Conservation (phyloP, 2,888 invertebrate species). For the Omphaloscelis lunosa region DNA sequence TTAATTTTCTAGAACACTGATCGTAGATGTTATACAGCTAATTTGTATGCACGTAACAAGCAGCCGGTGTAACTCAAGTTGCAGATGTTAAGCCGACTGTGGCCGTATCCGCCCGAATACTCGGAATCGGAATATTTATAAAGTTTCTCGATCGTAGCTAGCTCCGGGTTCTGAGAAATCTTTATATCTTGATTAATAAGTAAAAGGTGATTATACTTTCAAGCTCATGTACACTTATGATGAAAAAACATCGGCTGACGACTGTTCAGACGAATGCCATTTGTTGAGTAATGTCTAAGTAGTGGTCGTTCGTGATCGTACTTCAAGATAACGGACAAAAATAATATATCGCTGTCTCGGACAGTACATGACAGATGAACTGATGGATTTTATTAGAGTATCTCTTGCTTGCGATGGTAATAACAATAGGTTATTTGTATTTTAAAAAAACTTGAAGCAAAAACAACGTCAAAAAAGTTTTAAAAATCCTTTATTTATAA, state of each 20-base stretch:
- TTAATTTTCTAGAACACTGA: conserved; percentile 84
- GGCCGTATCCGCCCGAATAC: conserved; percentile 87
- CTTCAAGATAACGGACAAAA: conserved; percentile 73
- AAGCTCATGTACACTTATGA: conserved; percentile 63
- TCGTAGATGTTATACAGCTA: conserved; percentile 76
- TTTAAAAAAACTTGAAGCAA: conserved; percentile 28
- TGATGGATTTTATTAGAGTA: conserved; percentile 71
- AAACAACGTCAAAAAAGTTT: conserved; percentile 7
- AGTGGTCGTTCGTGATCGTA: conserved; percentile 71
- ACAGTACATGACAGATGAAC: conserved; percentile 71
- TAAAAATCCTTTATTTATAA: conserved; percentile 55
- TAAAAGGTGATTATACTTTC: conserved; percentile 75
- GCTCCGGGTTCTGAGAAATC: conserved; percentile 83
- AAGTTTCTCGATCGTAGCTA: conserved; percentile 77
- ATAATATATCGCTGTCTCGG: conserved; percentile 74
- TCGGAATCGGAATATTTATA: conserved; percentile 89
- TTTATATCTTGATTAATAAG: conserved; percentile 82
- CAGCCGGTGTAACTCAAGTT: conserved; percentile 89
- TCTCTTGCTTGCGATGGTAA: conserved; percentile 42
- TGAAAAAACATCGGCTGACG: conserved; percentile 68
- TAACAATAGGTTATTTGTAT: conserved; percentile 52
- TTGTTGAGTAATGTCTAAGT: conserved; percentile 72
- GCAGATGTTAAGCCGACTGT: conserved; percentile 89
- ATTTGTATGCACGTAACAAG: conserved; percentile 87
- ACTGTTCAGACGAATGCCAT: conserved; percentile 71